These are phyloP conservation scores for Xestia sexstrigata DNA, from an alignment of 2,888 invertebrate species.

Conservation along the genomic window DNA sequence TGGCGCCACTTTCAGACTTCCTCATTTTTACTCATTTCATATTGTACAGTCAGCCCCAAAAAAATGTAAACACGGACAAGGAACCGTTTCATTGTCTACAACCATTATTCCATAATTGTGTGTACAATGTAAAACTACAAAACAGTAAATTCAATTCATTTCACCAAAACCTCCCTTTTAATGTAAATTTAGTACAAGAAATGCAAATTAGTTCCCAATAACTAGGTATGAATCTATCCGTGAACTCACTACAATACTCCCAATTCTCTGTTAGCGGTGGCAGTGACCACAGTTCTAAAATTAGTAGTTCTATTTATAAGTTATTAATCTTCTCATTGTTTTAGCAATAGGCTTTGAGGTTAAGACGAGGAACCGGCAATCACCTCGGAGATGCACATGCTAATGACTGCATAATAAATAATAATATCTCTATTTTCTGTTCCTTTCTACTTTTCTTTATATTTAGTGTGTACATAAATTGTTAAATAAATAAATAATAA, in stretches of 20 bases:
- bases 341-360: constrained; percentile 36
- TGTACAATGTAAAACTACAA: too few relatives aligned
- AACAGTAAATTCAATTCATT: too few relatives aligned
- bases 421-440: too few relatives aligned
- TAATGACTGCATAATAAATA: constrained; percentile 33
- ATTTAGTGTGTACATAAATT: too few relatives aligned
- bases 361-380: constrained; percentile 19
- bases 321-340: constrained; percentile 41
- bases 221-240: neutral
- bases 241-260: constrained; percentile 9
- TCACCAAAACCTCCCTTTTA: too few relatives aligned
- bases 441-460: too few relatives aligned
- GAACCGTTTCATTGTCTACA: too few relatives aligned
- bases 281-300: constrained; percentile 49
- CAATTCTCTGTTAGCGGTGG: constrained; percentile 17
- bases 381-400: constrained; percentile 9
- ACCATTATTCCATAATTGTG: too few relatives aligned
- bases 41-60: too few relatives aligned
- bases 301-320: constrained; percentile 45
- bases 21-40: neutral
- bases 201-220: neutral
- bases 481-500: constrained; percentile 22
- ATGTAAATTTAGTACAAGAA: neutral
- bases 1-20: neutral
- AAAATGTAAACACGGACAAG: too few relatives aligned